phyloP scores from a whole-genome alignment of 2,797 vertebrate genomes.

The Phoxinus dragarum region DNA sequence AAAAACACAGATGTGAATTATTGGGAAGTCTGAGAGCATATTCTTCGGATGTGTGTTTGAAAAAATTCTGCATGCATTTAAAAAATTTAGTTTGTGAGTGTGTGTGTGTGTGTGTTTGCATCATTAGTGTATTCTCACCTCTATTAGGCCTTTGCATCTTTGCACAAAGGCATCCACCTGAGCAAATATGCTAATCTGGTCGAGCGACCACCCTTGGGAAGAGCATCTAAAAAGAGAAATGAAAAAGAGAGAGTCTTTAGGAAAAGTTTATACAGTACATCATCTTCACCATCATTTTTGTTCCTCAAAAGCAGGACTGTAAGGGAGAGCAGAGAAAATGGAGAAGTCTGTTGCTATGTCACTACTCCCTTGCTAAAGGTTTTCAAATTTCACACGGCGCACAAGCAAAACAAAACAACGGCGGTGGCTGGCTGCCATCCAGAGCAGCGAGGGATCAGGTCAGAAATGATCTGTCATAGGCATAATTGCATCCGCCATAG shows the following conservation, averaged over 20 bases:
- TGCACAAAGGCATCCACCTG: constrained; percentile 85
- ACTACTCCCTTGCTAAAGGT: constrained; percentile 41
- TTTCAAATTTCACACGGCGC: constrained; percentile 38
- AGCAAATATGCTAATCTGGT: constrained; percentile 83
- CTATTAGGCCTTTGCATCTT: constrained; percentile 86
- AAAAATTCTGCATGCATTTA: constrained; percentile 14
- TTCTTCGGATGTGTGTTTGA: background rate
- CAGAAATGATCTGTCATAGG: constrained; percentile 78
- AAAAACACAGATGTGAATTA: constrained; percentile 38
- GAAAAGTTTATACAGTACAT: constrained; percentile 35
- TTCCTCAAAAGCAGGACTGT: constrained; percentile 16
- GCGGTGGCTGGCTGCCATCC: constrained; percentile 61
- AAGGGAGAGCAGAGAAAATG: constrained; percentile 35
- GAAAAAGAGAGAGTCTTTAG: constrained; percentile 31
- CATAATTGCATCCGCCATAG: constrained; percentile 77
- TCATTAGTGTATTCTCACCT: constrained; percentile 75
- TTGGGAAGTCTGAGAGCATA: constrained; percentile 48
- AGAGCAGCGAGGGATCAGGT: constrained; percentile 68
- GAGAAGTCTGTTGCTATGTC: constrained; percentile 42
- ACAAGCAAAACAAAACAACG: constrained; percentile 69
- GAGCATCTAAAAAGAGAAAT: constrained; percentile 74
- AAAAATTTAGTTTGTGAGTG: constrained; percentile 27
- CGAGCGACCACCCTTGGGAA: constrained; percentile 77
- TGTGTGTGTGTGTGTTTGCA: constrained; percentile 36
- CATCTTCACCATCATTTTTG: background rate